phyloP scores from a whole-genome alignment of 2,888 invertebrate genomes.

The Trissoscelio sp. region DNA sequence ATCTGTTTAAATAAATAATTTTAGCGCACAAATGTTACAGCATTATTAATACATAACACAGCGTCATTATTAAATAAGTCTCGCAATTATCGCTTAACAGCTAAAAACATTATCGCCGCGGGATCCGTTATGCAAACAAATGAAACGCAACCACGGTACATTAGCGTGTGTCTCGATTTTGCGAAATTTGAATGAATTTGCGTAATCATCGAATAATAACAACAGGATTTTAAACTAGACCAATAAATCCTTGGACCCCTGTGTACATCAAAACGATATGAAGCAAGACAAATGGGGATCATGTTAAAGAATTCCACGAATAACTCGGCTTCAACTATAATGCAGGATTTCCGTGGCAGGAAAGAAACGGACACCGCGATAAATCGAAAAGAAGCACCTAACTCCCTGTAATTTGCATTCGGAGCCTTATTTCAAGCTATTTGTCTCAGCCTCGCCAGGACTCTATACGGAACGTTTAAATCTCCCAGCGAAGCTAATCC shows the following conservation, averaged over 20 bases:
- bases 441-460: slow-evolving; percentile 71
- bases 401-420: slow-evolving; percentile 74
- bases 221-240: not conserved
- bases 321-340: not conserved
- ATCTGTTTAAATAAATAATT: no score
- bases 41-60: no score
- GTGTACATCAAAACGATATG: slow-evolving; percentile 18
- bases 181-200: slow-evolving; percentile 6
- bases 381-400: slow-evolving; percentile 70
- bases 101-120: slow-evolving; percentile 8
- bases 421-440: slow-evolving; percentile 76
- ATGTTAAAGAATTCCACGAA: slow-evolving; percentile 21
- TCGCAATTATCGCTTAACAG: not conserved
- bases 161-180: not conserved
- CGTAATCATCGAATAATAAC: slow-evolving; percentile 26
- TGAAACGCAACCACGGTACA: slow-evolving; percentile 7
- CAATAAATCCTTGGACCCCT: not conserved
- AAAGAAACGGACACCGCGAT: slow-evolving; percentile 64
- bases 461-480: slow-evolving; percentile 72
- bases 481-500: slow-evolving; percentile 74
- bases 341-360: slow-evolving; percentile 52
- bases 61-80: not conserved
- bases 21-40: no score
- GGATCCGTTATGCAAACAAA: slow-evolving; percentile 10
- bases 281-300: slow-evolving; percentile 28